Conservation (phyloP, 2,113 vertebrate genomes). For the Scophthalmus maximus region DNA sequence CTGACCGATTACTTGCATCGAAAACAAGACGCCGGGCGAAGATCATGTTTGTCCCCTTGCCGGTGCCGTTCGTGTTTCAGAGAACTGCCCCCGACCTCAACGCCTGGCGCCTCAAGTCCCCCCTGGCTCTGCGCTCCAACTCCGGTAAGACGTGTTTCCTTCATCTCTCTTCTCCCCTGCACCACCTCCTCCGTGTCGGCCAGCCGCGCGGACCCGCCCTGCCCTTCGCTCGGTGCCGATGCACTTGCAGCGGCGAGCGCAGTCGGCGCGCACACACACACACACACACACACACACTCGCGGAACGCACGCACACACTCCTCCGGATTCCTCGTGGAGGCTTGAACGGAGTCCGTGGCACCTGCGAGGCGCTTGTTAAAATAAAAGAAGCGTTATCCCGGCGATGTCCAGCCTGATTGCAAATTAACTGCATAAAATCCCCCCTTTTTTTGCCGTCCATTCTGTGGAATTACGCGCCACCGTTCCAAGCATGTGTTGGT, state of each 20-base stretch:
- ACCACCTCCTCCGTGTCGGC: constrained; percentile 63
- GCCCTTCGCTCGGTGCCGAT: constrained; percentile 59
- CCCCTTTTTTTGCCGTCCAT: constrained; percentile 43
- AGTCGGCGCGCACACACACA: constrained; percentile 52
- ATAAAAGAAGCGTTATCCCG: constrained; percentile 11
- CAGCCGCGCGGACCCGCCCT: constrained; percentile 69
- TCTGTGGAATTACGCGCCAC: constrained; percentile 28
- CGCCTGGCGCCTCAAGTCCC: constrained; percentile 89
- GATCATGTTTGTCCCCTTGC: constrained; percentile 84
- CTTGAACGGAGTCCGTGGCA: constrained; percentile 40
- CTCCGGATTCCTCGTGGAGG: constrained; percentile 41
- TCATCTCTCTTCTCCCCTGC: constrained; percentile 29
- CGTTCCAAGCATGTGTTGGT: constrained; percentile 28
- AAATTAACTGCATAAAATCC: constrained; percentile 50
- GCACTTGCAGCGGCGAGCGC: constrained; percentile 53
- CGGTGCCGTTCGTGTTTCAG: constrained; percentile 89
- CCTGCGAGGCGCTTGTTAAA: constrained; percentile 21
- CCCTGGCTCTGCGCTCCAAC: constrained; percentile 86
- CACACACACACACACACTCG: constrained; percentile 32
- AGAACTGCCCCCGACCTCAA: constrained; percentile 87
- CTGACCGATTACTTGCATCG: constrained; percentile 71
- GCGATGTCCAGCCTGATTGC: constrained; percentile 22
- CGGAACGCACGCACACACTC: constrained; percentile 43
- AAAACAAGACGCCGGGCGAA: constrained; percentile 77
- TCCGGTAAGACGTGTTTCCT: constrained; percentile 82